Conservation (phyloP, 2,797 vertebrate genomes). For the Coranthus polyacanthus region DNA sequence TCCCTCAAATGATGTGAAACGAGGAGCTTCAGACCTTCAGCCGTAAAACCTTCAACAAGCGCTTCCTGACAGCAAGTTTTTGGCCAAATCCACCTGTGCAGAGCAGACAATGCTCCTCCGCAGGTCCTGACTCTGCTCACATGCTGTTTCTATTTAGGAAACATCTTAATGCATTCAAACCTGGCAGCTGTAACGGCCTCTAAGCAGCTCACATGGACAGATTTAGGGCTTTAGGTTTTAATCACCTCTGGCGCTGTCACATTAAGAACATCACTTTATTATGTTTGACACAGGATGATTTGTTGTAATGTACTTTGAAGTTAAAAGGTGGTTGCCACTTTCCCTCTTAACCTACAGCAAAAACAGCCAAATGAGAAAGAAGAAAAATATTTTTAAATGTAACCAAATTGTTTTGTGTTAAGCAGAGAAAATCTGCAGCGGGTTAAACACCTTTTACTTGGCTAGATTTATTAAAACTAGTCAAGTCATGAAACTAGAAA, state of each 20-base stretch:
- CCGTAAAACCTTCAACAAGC: constrained; percentile 16
- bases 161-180: constrained; percentile 25
- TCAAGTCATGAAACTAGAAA: no score
- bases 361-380: no score
- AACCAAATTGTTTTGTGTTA: no score
- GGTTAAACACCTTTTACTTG: no score
- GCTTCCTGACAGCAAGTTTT: constrained; percentile 3
- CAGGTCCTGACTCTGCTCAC: constrained; percentile 27
- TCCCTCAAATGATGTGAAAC: neutral
- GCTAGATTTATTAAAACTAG: no score
- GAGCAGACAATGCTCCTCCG: neutral
- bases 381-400: no score
- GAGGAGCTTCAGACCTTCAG: neutral
- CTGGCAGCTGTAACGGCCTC: constrained; percentile 16
- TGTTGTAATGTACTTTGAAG: constrained; percentile 11
- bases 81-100: constrained; percentile 9
- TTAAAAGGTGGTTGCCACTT: neutral
- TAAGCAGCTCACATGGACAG: neutral
- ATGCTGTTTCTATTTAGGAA: neutral
- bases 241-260: neutral
- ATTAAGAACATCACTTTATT: constrained; percentile 5
- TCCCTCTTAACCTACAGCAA: neutral
- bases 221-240: neutral
- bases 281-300: constrained; percentile 17
- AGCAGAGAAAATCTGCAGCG: no score